A percentile compares a stretch with the other conserved stretches of the same genome.
Conservation (phyloP, 2,113 vertebrate species). For the Malurus alboscapulatus region DNA sequence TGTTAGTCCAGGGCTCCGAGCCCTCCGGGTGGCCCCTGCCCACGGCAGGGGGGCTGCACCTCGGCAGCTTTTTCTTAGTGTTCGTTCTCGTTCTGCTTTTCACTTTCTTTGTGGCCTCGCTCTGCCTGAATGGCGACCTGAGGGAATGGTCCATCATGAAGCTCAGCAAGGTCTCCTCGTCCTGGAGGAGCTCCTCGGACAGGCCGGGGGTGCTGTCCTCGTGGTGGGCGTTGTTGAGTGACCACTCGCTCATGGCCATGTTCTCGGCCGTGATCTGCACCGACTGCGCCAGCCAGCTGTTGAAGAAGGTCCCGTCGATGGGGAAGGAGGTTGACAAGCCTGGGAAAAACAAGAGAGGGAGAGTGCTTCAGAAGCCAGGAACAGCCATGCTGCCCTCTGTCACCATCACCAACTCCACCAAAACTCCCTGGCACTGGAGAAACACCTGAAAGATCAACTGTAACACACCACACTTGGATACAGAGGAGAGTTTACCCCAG, state of each 20-base stretch:
- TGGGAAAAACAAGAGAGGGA: slow-evolving; percentile 38
- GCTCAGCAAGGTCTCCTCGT: slow-evolving; percentile 91
- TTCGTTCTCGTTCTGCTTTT: slow-evolving; percentile 78
- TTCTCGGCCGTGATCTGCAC: slow-evolving; percentile 94
- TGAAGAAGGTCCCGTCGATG: slow-evolving; percentile 90
- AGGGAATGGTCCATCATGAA: slow-evolving; percentile 96
- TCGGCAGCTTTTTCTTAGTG: slow-evolving; percentile 72
- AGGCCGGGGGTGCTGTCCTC: slow-evolving; percentile 85
- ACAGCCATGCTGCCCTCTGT: neutral
- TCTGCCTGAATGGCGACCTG: slow-evolving; percentile 85
- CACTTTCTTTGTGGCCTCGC: slow-evolving; percentile 83
- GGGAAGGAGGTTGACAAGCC: slow-evolving; percentile 91
- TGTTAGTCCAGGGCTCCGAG: slow-evolving; percentile 64
- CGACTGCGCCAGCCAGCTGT: slow-evolving; percentile 94
- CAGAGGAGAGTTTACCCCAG: neutral
- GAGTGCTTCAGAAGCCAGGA: neutral
- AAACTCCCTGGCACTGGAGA: neutral
- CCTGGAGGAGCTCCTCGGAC: slow-evolving; percentile 92
- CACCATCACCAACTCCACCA: neutral
- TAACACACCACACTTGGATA: fast-evolving
- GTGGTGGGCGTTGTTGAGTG: slow-evolving; percentile 82
- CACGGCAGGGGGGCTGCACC: slow-evolving; percentile 30
- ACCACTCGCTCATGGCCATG: slow-evolving; percentile 92
- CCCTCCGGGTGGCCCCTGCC: slow-evolving; percentile 41
- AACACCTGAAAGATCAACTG: fast-evolving